A percentile compares a stretch with the other conserved stretches of the same genome.
These are phyloP conservation scores for Myiotriccus ornatus DNA, from an alignment of 2,797 vertebrate species.

Conservation along the genomic window DNA sequence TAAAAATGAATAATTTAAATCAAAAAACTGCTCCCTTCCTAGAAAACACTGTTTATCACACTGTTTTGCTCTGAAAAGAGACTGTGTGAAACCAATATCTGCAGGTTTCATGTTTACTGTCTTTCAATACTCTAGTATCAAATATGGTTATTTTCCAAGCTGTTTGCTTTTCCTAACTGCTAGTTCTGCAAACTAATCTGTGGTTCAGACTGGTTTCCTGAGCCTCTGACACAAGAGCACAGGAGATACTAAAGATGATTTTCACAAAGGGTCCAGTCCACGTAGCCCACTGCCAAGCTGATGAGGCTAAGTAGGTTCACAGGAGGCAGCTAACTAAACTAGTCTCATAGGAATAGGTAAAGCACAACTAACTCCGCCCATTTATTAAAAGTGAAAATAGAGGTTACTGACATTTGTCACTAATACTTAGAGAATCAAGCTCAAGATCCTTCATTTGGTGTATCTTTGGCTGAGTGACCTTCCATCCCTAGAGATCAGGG, in stretches of 20 bases:
- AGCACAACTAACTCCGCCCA: background rate
- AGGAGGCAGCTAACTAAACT: background rate
- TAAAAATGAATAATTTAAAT: slow-evolving; percentile 20
- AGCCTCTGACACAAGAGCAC: background rate
- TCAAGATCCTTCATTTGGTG: background rate
- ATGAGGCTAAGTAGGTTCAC: background rate
- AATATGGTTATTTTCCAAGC: background rate
- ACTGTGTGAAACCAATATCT: background rate
- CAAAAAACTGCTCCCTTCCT: background rate
- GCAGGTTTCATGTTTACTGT: background rate
- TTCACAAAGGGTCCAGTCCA: background rate
- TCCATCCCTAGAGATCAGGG: background rate
- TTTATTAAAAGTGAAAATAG: background rate
- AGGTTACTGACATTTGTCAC: background rate
- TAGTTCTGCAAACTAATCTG: background rate
- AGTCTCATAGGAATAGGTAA: background rate
- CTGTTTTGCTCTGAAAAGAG: slow-evolving; percentile 2
- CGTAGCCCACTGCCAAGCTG: background rate
- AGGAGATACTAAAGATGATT: background rate
- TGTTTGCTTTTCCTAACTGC: background rate
- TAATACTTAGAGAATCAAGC: background rate
- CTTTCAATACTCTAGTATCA: background rate
- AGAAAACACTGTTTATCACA: slow-evolving; percentile 15
- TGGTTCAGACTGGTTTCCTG: background rate
- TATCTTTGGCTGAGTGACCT: background rate